phyloP scores from a whole-genome alignment of 2,888 invertebrate genomes.

The Phania funesta region DNA sequence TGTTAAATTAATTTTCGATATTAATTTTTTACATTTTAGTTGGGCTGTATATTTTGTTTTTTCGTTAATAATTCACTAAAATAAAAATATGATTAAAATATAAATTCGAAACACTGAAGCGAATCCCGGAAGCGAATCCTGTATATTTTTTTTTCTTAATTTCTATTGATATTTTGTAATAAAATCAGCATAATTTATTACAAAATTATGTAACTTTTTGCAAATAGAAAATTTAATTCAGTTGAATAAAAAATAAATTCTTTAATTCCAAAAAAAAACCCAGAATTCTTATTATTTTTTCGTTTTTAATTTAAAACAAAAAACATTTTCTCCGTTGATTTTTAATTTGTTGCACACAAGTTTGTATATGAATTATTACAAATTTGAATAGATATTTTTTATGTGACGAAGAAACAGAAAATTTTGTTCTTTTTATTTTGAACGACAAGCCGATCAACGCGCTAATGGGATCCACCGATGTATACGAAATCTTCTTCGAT shows the following conservation, averaged over 20 bases:
- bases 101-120: background rate
- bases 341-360: background rate
- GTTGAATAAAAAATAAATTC: background rate
- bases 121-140: background rate
- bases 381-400: conserved; percentile 47
- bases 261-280: conserved; percentile 54
- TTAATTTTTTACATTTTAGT: conserved; percentile 54
- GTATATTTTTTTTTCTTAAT: background rate
- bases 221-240: conserved; percentile 20
- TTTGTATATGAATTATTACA: conserved; percentile 60
- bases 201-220: conserved; percentile 59
- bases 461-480: conserved; percentile 54
- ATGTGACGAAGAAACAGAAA: conserved; percentile 1
- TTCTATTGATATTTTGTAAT: conserved; percentile 13
- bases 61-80: conserved; percentile 48
- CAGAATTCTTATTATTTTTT: conserved; percentile 6
- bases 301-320: conserved; percentile 13
- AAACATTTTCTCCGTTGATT: conserved; percentile 34
- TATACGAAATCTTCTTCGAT: conserved; percentile 55
- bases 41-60: conserved; percentile 7
- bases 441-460: conserved; percentile 48
- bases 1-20: conserved; percentile 12
- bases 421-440: conserved; percentile 6
- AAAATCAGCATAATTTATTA: conserved; percentile 13
- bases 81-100: conserved; percentile 31